Percentiles rank a stretch among this genome's conserved stretches.
Evolutionary conservation across 2,888 invertebrate genomes (phyloP).

Genomic region (Frankliniella fusca): DNA sequence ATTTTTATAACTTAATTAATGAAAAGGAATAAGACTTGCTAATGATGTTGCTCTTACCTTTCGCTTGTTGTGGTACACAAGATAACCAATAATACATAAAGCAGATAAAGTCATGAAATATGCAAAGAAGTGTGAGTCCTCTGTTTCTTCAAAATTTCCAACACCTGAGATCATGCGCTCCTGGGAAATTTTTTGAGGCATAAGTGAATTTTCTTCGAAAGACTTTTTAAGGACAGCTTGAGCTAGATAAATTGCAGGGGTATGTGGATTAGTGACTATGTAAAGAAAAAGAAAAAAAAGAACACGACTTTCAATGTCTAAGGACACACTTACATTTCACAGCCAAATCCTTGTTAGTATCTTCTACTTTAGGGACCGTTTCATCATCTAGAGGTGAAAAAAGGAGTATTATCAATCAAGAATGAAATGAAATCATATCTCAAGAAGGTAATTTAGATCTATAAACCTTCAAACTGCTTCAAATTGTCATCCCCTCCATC

Average conservation of each 20-base stretch:
- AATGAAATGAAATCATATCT: neutral
- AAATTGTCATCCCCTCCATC: neutral
- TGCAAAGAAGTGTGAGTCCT: constrained; percentile 63
- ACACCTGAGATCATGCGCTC: constrained; percentile 15
- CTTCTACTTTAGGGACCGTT: neutral
- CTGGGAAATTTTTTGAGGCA: neutral
- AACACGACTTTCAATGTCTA: too few species aligned
- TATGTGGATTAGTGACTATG: neutral
- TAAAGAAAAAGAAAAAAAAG: neutral
- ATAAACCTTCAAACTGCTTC: neutral
- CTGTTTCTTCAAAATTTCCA: constrained; percentile 45
- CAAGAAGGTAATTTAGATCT: neutral
- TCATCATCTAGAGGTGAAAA: neutral
- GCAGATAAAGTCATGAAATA: constrained; percentile 62
- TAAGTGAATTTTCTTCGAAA: neutral
- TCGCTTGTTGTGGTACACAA: constrained; percentile 47
- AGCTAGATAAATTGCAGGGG: neutral
- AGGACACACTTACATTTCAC: neutral
- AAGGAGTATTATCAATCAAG: neutral
- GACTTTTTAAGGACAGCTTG: neutral
- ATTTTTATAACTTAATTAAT: neutral
- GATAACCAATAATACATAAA: constrained; percentile 58
- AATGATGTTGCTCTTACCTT: too few species aligned
- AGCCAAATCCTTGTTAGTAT: neutral
- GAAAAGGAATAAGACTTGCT: neutral